phyloP scores from a whole-genome alignment of 2,113 vertebrate genomes.

The Prionailurus bengalensis region DNA sequence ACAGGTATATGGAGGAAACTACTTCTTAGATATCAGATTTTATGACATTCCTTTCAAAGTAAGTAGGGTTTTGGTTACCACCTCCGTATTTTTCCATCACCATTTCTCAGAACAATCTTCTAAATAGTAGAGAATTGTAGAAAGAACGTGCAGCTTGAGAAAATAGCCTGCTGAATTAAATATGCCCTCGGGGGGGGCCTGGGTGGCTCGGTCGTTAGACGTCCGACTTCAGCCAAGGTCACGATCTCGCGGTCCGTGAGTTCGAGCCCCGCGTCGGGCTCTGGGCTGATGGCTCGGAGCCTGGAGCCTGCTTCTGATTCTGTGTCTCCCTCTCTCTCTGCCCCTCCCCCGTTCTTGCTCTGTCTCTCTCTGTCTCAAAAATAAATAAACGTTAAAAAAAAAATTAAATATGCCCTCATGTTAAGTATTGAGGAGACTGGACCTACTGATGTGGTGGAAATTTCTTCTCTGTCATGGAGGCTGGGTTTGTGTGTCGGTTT shows the following conservation, averaged over 20 bases:
- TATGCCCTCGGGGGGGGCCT: no score
- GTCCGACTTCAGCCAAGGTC: no score
- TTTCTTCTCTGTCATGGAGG: rapidly evolving
- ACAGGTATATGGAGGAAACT: background rate
- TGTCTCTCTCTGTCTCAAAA: no score
- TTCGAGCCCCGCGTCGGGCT: no score
- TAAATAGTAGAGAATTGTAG: background rate
- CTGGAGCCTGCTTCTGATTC: no score
- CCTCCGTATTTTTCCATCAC: background rate
- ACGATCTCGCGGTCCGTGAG: no score
- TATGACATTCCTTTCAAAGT: background rate
- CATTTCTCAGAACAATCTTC: background rate
- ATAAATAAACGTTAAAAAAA: no score
- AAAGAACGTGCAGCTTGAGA: background rate
- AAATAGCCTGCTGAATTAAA: background rate
- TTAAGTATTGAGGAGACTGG: background rate
- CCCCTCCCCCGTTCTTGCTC: no score
- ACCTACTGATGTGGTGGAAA: background rate
- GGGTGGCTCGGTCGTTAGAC: no score
- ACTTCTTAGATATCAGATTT: background rate
- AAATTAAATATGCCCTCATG: rapidly evolving
- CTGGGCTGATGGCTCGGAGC: no score
- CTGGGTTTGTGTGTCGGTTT: background rate
- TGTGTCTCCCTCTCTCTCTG: no score
- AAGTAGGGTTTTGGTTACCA: background rate